These are phyloP conservation scores for Calliphora vicina DNA, from an alignment of 1,140 invertebrate genomes.

Conservation along the genomic window DNA sequence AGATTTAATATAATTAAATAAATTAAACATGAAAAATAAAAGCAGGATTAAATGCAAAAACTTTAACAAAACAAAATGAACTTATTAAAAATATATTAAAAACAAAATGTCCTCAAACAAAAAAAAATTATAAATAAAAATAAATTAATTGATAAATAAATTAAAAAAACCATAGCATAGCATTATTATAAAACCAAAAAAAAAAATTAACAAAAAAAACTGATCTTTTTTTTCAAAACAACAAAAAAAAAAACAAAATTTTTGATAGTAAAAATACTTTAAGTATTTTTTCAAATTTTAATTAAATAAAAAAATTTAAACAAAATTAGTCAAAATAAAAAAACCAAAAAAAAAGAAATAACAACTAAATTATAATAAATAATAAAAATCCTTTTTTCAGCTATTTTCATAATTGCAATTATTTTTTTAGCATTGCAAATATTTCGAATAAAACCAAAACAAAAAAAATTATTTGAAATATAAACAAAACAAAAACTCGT, in stretches of 20 bases:
- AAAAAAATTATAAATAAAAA: background rate
- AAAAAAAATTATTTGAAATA: conserved; percentile 1
- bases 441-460: background rate
- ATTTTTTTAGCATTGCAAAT: conserved; percentile 28
- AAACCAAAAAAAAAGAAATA: background rate
- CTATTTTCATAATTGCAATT: conserved; percentile 34
- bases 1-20: conserved; percentile 20
- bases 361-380: background rate
- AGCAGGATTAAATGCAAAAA: background rate
- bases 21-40: background rate
- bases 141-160: conserved; percentile 9
- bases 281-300: conserved; percentile 21
- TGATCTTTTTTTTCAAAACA: background rate
- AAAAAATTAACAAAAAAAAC: background rate
- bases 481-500: background rate
- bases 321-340: background rate
- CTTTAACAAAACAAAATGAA: conserved; percentile 7
- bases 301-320: conserved; percentile 11
- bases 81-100: conserved; percentile 10
- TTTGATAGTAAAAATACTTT: conserved; percentile 16
- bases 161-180: background rate
- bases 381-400: background rate
- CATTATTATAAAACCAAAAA: background rate
- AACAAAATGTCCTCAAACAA: conserved; percentile 6
- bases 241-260: background rate